These are phyloP conservation scores for Gephyroberyx darwinii DNA, from an alignment of 2,797 vertebrate genomes.

Conservation along the genomic window DNA sequence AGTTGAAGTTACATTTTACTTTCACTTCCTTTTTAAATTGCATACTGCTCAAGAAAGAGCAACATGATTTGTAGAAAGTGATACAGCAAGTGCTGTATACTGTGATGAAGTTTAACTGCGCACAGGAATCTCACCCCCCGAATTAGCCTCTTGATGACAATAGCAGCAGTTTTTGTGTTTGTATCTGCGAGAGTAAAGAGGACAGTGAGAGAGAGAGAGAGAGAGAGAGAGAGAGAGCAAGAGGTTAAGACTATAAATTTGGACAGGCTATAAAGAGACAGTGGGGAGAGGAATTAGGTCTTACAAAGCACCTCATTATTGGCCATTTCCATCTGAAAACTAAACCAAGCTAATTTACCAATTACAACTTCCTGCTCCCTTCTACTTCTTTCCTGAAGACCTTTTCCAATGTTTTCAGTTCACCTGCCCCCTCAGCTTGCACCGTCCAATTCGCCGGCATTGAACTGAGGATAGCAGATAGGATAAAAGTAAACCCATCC, in stretches of 20 bases:
- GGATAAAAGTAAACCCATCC: slow-evolving; percentile 55
- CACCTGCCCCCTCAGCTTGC: slow-evolving; percentile 79
- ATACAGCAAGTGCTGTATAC: no score
- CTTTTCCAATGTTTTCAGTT: slow-evolving; percentile 80
- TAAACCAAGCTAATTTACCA: slow-evolving; percentile 90
- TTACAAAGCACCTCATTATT: slow-evolving; percentile 89
- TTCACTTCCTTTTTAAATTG: no score
- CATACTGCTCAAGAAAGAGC: no score
- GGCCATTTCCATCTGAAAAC: slow-evolving; percentile 87
- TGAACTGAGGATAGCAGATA: slow-evolving; percentile 28
- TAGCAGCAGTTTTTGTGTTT: slow-evolving; percentile 25
- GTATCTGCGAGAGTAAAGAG: slow-evolving; percentile 11
- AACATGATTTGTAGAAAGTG: no score
- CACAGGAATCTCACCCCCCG: no score
- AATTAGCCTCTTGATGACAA: no score
- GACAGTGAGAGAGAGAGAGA: background rate
- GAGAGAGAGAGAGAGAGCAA: slow-evolving; percentile 19
- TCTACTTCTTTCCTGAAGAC: slow-evolving; percentile 80
- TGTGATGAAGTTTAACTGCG: no score
- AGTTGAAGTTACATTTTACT: no score
- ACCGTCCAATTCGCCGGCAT: slow-evolving; percentile 79
- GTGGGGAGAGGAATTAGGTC: slow-evolving; percentile 71
- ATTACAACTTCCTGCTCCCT: slow-evolving; percentile 88
- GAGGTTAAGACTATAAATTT: slow-evolving; percentile 48
- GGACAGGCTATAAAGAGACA: slow-evolving; percentile 35